Evolutionary conservation across 2,888 invertebrate species (phyloP), one percentile per base, ranked within the genome.

Genomic region (Agrochola circellaris): DNA sequence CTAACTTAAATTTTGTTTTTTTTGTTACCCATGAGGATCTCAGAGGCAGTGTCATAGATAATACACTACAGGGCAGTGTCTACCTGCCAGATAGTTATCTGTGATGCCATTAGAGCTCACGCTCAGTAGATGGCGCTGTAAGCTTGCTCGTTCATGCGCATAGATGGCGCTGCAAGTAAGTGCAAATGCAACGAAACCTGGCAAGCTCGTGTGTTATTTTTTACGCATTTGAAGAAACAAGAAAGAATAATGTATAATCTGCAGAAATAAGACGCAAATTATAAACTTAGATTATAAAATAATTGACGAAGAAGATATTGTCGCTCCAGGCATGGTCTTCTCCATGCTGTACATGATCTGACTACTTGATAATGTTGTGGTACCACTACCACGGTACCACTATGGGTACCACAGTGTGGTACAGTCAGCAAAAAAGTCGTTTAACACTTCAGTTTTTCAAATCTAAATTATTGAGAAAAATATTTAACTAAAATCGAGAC

Each of bases 61-160:
- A 34, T 30, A 30, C 30, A 30, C 3, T 4, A 4, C 34, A 5
- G 34, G 34, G 5, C 34, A 30, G 30, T 30, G 30, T 34, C 54
- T 9, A 54, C 58, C 17, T 26, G n/a, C n/a, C 38, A n/a, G 7
- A 20, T 20, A 15, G 20, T 68, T 68, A n/a, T n/a, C 20, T 38
- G 23, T 13, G 17, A n/a, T 1, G 26, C 23, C 7, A 11, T 26
- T 38, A 34, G 0, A 38, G 15, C 15, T 64, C 26, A 7, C 30
- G 15, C 15, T 64, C 26, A 7, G 0, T 45, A 81, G 60, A 73
- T 62, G 34, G 54, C 34, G 20, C 74, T 74, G 3, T 30, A 9
- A 61, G 9, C 1, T 23, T 61, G 26, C 64, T 26, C 3, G 17
- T 58, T 60, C 17, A 11, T 17, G 38, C 7, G 11, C 30, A 66